Conservation (phyloP, 2,888 invertebrate genomes). For the Clostera curtula region DNA sequence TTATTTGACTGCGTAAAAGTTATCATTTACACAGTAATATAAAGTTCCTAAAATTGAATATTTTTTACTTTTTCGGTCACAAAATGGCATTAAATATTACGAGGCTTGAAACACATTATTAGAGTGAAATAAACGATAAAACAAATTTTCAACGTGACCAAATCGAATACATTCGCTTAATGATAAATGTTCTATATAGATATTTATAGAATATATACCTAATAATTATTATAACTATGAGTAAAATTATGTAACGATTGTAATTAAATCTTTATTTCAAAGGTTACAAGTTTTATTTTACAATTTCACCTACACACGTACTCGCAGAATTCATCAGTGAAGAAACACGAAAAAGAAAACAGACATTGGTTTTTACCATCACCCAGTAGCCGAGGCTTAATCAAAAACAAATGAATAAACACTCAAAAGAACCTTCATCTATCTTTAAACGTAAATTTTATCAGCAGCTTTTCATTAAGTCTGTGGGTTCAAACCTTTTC, state of each 20-base stretch:
- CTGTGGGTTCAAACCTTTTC: conserved; percentile 15
- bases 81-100: too few species aligned
- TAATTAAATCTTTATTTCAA: conserved; percentile 75
- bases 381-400: too few species aligned
- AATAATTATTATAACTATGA: conserved; percentile 69
- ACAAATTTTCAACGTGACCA: conserved; percentile 57
- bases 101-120: too few species aligned
- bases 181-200: conserved; percentile 72
- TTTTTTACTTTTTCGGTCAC: too few species aligned
- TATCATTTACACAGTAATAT: too few species aligned
- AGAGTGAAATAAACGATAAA: conserved; percentile 18
- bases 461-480: conserved; percentile 16
- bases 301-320: not conserved
- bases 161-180: conserved; percentile 73
- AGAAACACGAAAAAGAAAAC: too few species aligned
- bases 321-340: too few species aligned
- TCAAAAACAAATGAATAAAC: not conserved
- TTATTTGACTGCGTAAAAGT: too few species aligned
- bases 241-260: conserved; percentile 72
- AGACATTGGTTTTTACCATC: too few species aligned
- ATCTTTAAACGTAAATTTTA: conserved; percentile 15
- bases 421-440: not conserved
- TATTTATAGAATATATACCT: conserved; percentile 72
- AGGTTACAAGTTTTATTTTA: conserved; percentile 43
- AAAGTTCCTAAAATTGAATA: too few species aligned